Base-by-base conservation (phyloP, 2,113 vertebrate genomes). In the Miniopterus natalensis region DNA sequence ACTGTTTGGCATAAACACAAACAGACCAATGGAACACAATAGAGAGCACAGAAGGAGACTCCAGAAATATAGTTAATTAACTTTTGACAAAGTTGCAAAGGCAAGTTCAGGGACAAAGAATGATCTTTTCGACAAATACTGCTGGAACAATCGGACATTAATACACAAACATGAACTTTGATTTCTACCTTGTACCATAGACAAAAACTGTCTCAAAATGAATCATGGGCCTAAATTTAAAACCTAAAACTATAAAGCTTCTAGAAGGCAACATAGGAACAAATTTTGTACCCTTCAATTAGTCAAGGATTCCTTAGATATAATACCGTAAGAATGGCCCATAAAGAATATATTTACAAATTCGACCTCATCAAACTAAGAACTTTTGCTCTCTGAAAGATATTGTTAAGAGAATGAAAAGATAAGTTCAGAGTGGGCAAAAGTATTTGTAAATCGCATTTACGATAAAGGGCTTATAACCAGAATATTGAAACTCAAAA, bases 81-180 rank as follows among this genome's bases (percentile, higher is more conserved):
- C 45, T 83, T 79, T 88, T 94, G 27, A 80, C 25, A 65, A 77
- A 31, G 18, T 70, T 90, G 5, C 5, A 68, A 92, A 95, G 59
- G 17, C 12, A 92, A 84, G 63, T 91, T 66, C 2, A 27, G 55
- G n/a, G 8, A 20, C 57, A 79, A 79, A 80, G 17, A 13, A 65
- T 25, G 55, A 36, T 61, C 2, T 57, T 79, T 93, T 84, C 45
- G 87, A 85, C 49, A 88, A 88, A 93, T 23, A 45, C 15, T 42
- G 12, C 7, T 84, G 47, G 45, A 75, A n/a, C 12, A 79, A 80
- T 23, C 63, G 10, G 51, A 55, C 77, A 87, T 42, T 84, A n/a
- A 74, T 66, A 51, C 18, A 8, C 9, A 93, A 66, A 90, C 77
- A 75, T 29, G 5, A 71, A 79, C 29, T 85, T 79, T 90, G 29